A percentile compares a stretch with the other conserved stretches of the same genome.
Evolutionary conservation across 2,113 vertebrate genomes (phyloP).

Genomic region (Xenus cinereus): DNA sequence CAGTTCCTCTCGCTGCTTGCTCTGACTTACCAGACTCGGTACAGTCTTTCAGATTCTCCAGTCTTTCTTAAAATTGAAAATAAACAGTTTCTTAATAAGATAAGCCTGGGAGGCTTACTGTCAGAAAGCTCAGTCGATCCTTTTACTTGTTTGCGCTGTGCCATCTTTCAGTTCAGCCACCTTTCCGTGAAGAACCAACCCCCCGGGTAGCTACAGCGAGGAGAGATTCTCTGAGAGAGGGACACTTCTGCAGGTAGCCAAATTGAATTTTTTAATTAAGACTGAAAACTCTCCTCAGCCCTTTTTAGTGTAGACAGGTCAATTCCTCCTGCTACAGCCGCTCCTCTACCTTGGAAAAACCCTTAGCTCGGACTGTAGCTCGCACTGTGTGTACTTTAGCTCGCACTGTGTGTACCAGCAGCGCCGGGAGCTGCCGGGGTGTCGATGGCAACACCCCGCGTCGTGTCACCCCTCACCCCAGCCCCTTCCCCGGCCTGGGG

Average conservation of each 20-base stretch:
- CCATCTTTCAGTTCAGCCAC: fast-evolving
- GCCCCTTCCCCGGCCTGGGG: neutral
- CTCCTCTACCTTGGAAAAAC: fast-evolving
- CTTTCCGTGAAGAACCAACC: neutral
- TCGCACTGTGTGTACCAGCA: fast-evolving
- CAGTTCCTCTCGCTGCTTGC: neutral
- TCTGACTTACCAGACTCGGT: neutral
- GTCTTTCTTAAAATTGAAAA: neutral
- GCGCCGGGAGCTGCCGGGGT: fast-evolving
- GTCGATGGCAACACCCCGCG: fast-evolving
- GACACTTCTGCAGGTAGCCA: neutral
- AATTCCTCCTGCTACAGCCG: fast-evolving
- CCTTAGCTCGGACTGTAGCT: too few species aligned
- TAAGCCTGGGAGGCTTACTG: neutral
- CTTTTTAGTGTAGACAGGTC: fast-evolving
- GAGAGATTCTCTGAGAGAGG: too few species aligned
- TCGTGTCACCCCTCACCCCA: neutral
- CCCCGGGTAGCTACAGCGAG: fast-evolving
- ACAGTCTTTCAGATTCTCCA: too few species aligned
- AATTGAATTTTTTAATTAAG: too few species aligned
- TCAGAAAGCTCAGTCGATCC: neutral
- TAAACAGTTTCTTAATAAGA: neutral
- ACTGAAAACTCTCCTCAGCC: fast-evolving
- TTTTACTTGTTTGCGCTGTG: neutral
- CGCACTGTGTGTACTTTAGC: too few species aligned